These are phyloP conservation scores for Terebella lapidaria DNA, from an alignment of 2,888 invertebrate species.

Conservation along the genomic window DNA sequence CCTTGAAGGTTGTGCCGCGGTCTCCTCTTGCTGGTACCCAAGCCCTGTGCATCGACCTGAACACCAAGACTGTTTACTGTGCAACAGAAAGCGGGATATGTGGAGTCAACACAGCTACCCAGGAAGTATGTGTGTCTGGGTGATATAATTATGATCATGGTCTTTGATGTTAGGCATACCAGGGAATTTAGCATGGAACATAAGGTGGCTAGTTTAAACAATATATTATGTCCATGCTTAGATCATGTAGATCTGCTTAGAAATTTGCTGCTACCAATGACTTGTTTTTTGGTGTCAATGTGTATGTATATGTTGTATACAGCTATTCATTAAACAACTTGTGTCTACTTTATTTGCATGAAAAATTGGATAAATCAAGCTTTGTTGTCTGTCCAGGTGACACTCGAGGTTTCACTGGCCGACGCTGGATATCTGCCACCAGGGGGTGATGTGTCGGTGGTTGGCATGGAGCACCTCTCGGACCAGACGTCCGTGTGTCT, in stretches of 20 bases:
- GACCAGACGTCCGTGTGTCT: slow-evolving; percentile 45
- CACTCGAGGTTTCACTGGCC: slow-evolving; percentile 4
- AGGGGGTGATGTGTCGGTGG: slow-evolving; percentile 25
- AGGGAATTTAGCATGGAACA: too few species aligned
- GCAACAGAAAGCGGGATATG: slow-evolving; percentile 26
- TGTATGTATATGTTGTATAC: neutral
- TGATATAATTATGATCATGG: neutral
- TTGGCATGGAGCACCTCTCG: slow-evolving; percentile 38
- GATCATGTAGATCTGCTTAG: too few species aligned
- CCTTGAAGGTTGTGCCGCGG: neutral
- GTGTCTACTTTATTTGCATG: too few species aligned
- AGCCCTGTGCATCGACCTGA: slow-evolving; percentile 30
- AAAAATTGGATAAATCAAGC: neutral
- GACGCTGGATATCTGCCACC: slow-evolving; percentile 23
- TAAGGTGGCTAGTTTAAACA: too few species aligned
- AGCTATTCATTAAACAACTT: neutral
- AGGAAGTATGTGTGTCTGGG: slow-evolving; percentile 23
- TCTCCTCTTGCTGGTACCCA: neutral
- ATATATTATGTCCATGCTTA: too few species aligned
- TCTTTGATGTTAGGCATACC: neutral
- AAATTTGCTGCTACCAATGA: too few species aligned
- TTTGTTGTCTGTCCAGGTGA: neutral
- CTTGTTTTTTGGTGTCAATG: neutral
- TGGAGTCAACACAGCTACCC: slow-evolving; percentile 26
- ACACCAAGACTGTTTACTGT: slow-evolving; percentile 33